A percentile compares a stretch with the other conserved stretches of the same genome.
phyloP scores from a whole-genome alignment of 2,113 vertebrate species.

The Porphyrio hochstetteri region DNA sequence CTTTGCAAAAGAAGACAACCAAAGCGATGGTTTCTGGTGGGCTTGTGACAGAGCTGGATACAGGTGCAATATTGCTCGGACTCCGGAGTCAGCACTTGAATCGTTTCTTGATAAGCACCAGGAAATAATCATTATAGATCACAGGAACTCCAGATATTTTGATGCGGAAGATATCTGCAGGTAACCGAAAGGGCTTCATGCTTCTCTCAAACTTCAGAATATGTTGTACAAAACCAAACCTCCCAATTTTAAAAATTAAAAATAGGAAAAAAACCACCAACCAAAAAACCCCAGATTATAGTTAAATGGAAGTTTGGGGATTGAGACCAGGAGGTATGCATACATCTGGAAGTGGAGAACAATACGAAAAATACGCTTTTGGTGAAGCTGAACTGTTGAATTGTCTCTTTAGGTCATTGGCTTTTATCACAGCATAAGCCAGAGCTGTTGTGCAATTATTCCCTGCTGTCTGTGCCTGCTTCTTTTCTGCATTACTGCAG shows the following conservation, averaged over 20 bases:
- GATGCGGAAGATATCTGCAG: conserved; percentile 89
- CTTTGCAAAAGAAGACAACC: conserved; percentile 93
- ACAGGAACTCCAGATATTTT: conserved; percentile 85
- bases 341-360: not conserved
- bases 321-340: not conserved
- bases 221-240: not conserved
- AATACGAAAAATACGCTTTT: not conserved
- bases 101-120: conserved; percentile 95
- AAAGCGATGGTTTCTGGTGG: conserved; percentile 97
- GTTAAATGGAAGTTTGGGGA: not conserved
- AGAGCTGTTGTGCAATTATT: not conserved
- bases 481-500: not conserved
- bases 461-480: not conserved
- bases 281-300: not conserved
- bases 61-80: conserved; percentile 87
- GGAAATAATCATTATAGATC: conserved; percentile 92
- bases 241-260: not conserved
- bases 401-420: not conserved
- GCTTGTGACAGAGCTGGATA: conserved; percentile 94
- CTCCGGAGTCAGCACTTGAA: conserved; percentile 89
- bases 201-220: not conserved
- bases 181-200: conserved; percentile 66
- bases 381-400: not conserved
- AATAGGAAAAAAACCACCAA: rapidly evolving
- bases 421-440: not conserved